phyloP scores from a whole-genome alignment of 2,888 invertebrate genomes.

The Mechanitis mazaeus region DNA sequence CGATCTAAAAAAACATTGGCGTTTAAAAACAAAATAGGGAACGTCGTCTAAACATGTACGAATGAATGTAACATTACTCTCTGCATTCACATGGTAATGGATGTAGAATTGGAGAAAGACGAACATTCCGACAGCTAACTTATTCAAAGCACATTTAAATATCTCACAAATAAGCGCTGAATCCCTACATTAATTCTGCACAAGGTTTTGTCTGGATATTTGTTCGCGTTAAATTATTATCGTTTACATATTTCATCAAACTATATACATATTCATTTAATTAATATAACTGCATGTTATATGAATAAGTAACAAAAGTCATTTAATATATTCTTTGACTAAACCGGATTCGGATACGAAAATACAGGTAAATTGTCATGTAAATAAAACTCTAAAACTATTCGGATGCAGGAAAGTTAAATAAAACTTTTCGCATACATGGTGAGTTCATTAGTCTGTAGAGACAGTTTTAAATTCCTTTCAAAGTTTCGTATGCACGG shows the following conservation, averaged over 20 bases:
- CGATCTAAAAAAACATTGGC: no score
- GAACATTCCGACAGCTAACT: constrained; percentile 35
- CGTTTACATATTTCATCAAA: not conserved
- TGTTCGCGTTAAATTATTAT: not conserved
- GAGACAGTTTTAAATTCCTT: constrained; percentile 26
- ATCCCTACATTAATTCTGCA: constrained; percentile 15
- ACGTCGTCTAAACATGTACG: constrained; percentile 58
- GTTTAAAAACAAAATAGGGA: constrained; percentile 12
- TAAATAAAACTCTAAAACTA: constrained; percentile 40
- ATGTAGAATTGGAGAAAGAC: constrained; percentile 40
- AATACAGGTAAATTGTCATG: constrained; percentile 40
- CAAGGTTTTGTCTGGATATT: not conserved
- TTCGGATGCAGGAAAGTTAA: constrained; percentile 37
- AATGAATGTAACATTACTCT: constrained; percentile 48
- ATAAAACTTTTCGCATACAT: constrained; percentile 46
- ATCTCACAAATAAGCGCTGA: constrained; percentile 38
- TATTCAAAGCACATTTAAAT: constrained; percentile 34
- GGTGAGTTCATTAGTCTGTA: constrained; percentile 55
- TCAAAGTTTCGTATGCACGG: constrained; percentile 9
- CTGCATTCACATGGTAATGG: constrained; percentile 56
- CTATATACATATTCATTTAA: not conserved
- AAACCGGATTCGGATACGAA: not conserved
- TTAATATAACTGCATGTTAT: no score
- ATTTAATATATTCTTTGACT: not conserved
- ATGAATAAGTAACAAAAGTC: no score